Evolutionary conservation across 2,888 invertebrate genomes (phyloP).

Genomic region (Euproctis similis): DNA sequence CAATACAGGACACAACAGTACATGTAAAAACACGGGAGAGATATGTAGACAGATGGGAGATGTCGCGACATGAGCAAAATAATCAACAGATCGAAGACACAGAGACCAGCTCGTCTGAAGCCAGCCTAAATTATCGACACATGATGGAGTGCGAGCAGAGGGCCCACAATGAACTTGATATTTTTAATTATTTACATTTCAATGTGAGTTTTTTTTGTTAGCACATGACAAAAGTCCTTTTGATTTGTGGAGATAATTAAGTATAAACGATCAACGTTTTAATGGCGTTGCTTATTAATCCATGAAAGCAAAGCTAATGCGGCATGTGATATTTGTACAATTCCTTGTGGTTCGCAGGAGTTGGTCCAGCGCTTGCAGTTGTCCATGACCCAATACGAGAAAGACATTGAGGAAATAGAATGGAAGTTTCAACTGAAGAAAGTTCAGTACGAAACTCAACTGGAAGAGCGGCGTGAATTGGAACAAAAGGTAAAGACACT

Average conservation of each 20-base stretch:
- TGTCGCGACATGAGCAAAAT: conserved; percentile 53
- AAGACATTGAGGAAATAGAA: conserved; percentile 54
- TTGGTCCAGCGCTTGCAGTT: conserved; percentile 45
- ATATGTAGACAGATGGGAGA: conserved; percentile 51
- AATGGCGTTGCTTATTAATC: too few relatives aligned
- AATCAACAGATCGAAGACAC: conserved; percentile 29
- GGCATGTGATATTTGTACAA: too few relatives aligned
- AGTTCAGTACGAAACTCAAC: conserved; percentile 34
- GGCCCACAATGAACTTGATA: conserved; percentile 55
- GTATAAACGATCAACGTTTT: too few relatives aligned
- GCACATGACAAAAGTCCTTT: too few relatives aligned
- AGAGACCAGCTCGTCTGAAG: conserved; percentile 27
- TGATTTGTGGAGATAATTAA: too few relatives aligned
- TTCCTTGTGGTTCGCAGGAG: conserved; percentile 33
- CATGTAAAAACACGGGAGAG: conserved; percentile 35
- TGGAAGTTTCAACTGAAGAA: conserved; percentile 45
- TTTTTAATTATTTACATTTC: too few relatives aligned
- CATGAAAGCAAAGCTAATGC: too few relatives aligned
- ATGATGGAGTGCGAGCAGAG: conserved; percentile 50
- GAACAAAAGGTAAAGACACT: conserved; percentile 30
- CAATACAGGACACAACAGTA: conserved; percentile 25
- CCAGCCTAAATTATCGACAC: conserved; percentile 40
- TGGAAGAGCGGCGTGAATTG: conserved; percentile 22
- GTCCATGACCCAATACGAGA: conserved; percentile 61
- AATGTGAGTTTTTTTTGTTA: too few relatives aligned